Evolutionary conservation across 1,140 invertebrate species (phyloP).

Genomic region (Dendrolimus kikuchii): DNA sequence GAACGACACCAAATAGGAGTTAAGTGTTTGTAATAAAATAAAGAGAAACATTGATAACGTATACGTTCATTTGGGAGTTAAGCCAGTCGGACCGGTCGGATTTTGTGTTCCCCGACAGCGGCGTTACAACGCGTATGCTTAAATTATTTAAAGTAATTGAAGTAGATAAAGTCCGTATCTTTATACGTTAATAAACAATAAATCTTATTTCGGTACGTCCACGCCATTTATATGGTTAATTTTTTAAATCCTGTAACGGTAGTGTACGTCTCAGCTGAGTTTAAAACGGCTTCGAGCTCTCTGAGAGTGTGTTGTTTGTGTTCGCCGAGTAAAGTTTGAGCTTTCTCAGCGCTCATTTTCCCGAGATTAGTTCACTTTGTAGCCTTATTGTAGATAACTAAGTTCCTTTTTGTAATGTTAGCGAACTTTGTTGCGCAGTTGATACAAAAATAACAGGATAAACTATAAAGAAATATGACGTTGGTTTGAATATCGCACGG

Average conservation of each 20-base stretch:
- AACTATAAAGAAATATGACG: too few species aligned
- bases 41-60: slow-evolving; percentile 41
- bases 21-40: slow-evolving; percentile 39
- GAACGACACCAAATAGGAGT: slow-evolving; percentile 28
- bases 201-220: slow-evolving; percentile 20
- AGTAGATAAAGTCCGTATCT: slow-evolving; percentile 26
- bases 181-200: slow-evolving; percentile 24
- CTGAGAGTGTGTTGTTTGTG: slow-evolving; percentile 41
- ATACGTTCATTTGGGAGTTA: slow-evolving; percentile 27
- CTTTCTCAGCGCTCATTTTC: slow-evolving; percentile 43
- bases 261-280: slow-evolving; percentile 3
- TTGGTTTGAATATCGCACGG: too few species aligned
- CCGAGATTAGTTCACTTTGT: slow-evolving; percentile 50
- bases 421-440: slow-evolving; percentile 12
- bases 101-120: slow-evolving; percentile 15
- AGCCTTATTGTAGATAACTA: slow-evolving; percentile 33
- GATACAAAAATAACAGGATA: too few species aligned
- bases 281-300: slow-evolving; percentile 10
- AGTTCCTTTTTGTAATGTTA: slow-evolving; percentile 30
- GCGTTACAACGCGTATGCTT: slow-evolving; percentile 32
- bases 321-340: slow-evolving; percentile 32
- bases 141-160: slow-evolving; percentile 33
- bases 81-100: slow-evolving; percentile 23
- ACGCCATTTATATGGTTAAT: slow-evolving; percentile 14
- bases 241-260: slow-evolving; percentile 1